Percentiles rank a stretch among this genome's conserved stretches.
phyloP scores from a whole-genome alignment of 1,140 invertebrate species.

The Drosophila biarmipes region DNA sequence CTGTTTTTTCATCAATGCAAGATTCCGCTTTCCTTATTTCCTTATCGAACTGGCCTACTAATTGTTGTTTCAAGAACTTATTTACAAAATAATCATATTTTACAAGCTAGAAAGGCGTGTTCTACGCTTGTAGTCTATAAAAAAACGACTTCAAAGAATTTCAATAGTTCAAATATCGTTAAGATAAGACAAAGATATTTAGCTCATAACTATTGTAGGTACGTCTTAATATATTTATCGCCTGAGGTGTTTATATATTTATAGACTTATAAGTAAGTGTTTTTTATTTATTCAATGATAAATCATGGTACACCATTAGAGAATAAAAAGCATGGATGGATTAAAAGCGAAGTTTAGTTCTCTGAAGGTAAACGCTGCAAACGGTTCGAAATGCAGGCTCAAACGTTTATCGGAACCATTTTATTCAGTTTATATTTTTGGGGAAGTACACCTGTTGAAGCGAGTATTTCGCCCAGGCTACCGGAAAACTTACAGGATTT shows the following conservation, averaged over 20 bases:
- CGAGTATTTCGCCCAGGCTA: not conserved
- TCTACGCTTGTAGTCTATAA: not conserved
- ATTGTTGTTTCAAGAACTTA: too few relatives aligned
- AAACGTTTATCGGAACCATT: not conserved
- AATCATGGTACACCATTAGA: not conserved
- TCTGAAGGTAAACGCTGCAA: not conserved
- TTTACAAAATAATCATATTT: too few relatives aligned
- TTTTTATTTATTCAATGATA: conserved; percentile 1
- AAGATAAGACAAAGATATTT: not conserved
- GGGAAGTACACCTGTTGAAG: not conserved
- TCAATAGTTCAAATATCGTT: conserved; percentile 2
- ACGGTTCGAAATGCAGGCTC: conserved; percentile 16
- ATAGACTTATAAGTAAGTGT: not conserved
- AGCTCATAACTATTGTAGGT: not conserved
- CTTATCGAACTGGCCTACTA: too few relatives aligned
- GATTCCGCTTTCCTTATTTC: too few relatives aligned
- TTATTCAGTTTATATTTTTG: not conserved
- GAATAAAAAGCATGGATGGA: conserved; percentile 8
- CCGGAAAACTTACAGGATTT: not conserved
- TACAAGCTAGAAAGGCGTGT: too few relatives aligned
- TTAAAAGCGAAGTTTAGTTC: conserved; percentile 15
- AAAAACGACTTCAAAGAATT: not conserved
- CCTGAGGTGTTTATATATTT: not conserved
- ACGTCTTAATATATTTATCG: not conserved
- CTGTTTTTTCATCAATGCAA: not conserved